Base-by-base conservation (phyloP, 2,888 invertebrate genomes). In the Pachycephus smyrnensis region DNA sequence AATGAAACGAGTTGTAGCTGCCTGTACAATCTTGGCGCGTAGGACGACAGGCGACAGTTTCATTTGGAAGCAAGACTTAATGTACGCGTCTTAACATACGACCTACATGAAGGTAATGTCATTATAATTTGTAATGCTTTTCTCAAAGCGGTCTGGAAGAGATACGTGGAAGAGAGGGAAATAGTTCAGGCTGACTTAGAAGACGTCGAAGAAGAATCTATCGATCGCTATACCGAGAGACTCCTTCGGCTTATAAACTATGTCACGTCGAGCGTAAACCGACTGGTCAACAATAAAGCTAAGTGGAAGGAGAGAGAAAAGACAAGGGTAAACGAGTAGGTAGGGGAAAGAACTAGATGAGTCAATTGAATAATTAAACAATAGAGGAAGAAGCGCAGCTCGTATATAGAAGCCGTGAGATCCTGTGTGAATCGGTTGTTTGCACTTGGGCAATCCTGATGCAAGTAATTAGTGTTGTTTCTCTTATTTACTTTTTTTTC, bases 291-390 rank as follows among this genome's bases (percentile, higher is more conserved):
- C 12, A 36, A 37, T 11, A 23, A 31, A 23, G 1, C 37, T 12
- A 6, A n/a, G 36, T 4, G 31, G 75, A 35, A 37, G 32, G 40
- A 11, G 69, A 79, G 32, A 69, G 73, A 75, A 78, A 68, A 40
- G 15, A 40, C 40, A 40, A 55, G 55, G 55, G 4, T 55, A 23
- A 23, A 55, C 1, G 9, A 55, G 55, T 55, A 0, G 55, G 23
- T 9, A 55, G 1, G 55, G 55, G 23, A 55, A 55, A 9, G 23
- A 23, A 9, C 9, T 9, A 9, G 55, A 55, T 23, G 23, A 23
- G 55, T 9, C 23, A 55, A 55, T 23, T 55, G 23, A 55, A 55
- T 55, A 23, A 55, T 55, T 2, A 23, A 55, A 55, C 0, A 55
- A 55, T 15, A 23, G 2, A 55, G 55, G 23, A 55, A 23, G 55